Percentiles rank a stretch among this genome's conserved stretches.
Evolutionary conservation across 2,113 vertebrate species (phyloP).

Genomic region (Neodontobutis hainanensis): DNA sequence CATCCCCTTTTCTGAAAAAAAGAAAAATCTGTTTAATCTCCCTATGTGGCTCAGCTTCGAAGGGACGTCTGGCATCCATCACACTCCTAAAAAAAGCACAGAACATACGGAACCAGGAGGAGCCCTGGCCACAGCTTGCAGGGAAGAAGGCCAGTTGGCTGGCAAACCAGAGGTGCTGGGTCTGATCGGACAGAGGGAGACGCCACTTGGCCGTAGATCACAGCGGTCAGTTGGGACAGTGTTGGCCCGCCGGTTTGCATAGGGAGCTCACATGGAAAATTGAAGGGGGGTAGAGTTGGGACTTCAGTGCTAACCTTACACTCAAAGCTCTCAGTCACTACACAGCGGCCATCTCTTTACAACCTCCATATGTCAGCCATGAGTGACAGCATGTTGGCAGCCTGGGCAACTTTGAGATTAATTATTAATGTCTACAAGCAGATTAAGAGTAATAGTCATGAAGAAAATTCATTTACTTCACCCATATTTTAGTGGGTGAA

Average conservation of each 20-base stretch:
- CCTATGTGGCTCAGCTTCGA: constrained; percentile 75
- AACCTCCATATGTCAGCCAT: constrained; percentile 37
- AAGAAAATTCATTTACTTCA: neutral
- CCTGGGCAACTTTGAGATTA: constrained; percentile 26
- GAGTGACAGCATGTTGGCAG: constrained; percentile 47
- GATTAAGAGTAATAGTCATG: constrained; percentile 6
- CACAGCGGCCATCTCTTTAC: constrained; percentile 30
- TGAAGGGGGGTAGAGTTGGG: constrained; percentile 39
- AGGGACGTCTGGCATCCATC: constrained; percentile 75
- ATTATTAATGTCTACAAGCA: constrained; percentile 9
- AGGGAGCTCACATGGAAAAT: constrained; percentile 66
- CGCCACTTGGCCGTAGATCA: constrained; percentile 81
- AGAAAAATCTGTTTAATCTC: constrained; percentile 79
- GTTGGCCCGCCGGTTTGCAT: constrained; percentile 61
- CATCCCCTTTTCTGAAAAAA: constrained; percentile 68
- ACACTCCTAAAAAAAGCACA: constrained; percentile 75
- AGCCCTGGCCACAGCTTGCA: constrained; percentile 68
- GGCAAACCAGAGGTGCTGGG: constrained; percentile 76
- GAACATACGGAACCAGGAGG: constrained; percentile 82
- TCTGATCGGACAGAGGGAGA: constrained; percentile 77
- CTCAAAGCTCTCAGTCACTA: constrained; percentile 45
- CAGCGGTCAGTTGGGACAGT: constrained; percentile 78
- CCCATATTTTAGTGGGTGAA: constrained; percentile 1
- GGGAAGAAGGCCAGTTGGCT: constrained; percentile 80
- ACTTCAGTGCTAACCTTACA: constrained; percentile 76